Base-by-base conservation (phyloP, 2,888 invertebrate genomes). In the Watsonalla cultraria region DNA sequence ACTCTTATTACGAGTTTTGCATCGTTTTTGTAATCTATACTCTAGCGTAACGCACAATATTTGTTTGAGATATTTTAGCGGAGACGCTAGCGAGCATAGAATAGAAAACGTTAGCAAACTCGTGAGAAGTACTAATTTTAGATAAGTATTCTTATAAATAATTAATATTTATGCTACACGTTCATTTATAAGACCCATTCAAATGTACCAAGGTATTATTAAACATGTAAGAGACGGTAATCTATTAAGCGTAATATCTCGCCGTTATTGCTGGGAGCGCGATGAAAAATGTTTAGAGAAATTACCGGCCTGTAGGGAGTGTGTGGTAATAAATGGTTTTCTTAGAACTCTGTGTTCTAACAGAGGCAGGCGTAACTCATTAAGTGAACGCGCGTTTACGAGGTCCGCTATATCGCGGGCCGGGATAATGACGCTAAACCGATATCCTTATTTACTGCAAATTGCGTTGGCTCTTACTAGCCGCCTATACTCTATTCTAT, bases 371-470 rank as follows among this genome's bases (percentile, higher is more conserved):
- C 57, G 51, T 70, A 69, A 71, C 70, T 73, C 74, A 76, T 77
- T 74, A 78, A 72, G 65, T 69, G 56, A 64, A 68, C 68, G 71
- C 72, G 70, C 70, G 72, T 78, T 78, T 76, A 79, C 75, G 74
- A 76, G 73, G 69, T 64, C 70, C 68, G 71, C 68, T 71, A 70
- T 76, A 76, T 74, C 73, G 75, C 70, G 52, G 46, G 68, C 56
- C 62, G 70, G 79, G 80, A 84, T 88, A 88, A 89, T 86, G 84
- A 82, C 80, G 81, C 82, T 84, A 79, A 81, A 82, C 86, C 88
- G 82, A 89, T 88, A 86, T 82, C 86, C 89, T 86, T 89, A 87
- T 89, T 89, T 89, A 89, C 86, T 87, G 87, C 88, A 87, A 86
- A 89, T 89, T 86, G 85, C 80, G 80, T 68, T 64, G 74, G 71